phyloP scores from a whole-genome alignment of 2,797 vertebrate species.

The Harpagifer antarcticus region DNA sequence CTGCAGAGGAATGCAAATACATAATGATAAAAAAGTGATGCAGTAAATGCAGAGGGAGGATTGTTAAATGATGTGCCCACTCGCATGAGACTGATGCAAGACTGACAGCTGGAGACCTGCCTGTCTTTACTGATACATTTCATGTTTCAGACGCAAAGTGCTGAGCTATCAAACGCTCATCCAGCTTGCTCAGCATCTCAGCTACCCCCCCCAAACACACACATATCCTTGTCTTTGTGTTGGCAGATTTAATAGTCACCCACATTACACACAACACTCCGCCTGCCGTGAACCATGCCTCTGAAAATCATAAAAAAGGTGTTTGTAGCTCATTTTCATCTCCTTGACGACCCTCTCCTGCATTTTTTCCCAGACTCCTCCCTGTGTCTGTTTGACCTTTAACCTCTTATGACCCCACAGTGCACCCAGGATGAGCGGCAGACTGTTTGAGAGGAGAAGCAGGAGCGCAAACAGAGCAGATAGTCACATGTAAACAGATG shows the following conservation, averaged over 20 bases:
- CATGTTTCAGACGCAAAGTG: conserved; percentile 47
- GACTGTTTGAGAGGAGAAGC: conserved; percentile 38
- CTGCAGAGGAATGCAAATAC: conserved; percentile 5
- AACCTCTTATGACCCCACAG: conserved; percentile 18
- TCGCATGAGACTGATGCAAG: conserved; percentile 18
- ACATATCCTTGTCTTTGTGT: conserved; percentile 42
- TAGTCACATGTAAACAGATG: conserved; percentile 47
- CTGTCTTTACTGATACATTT: conserved; percentile 54
- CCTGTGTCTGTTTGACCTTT: conserved; percentile 40
- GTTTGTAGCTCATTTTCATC: conserved; percentile 24
- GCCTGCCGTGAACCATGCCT: conserved; percentile 29
- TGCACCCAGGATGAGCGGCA: not conserved
- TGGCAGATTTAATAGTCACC: conserved; percentile 69
- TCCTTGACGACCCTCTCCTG: conserved; percentile 41
- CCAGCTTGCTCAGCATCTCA: conserved; percentile 71
- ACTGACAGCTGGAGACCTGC: conserved; percentile 42
- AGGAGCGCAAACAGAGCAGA: conserved; percentile 30
- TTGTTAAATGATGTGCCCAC: not conserved
- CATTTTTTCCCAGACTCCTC: conserved; percentile 12
- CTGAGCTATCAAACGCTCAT: conserved; percentile 52
- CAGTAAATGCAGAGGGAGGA: conserved; percentile 1
- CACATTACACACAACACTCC: conserved; percentile 30
- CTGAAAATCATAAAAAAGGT: conserved; percentile 33
- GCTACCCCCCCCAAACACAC: conserved; percentile 15
- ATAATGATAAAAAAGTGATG: conserved; percentile 23